Percentiles rank a stretch among this genome's conserved stretches.
phyloP scores from a whole-genome alignment of 2,888 invertebrate genomes.

The Leptarthrus brevirostris region DNA sequence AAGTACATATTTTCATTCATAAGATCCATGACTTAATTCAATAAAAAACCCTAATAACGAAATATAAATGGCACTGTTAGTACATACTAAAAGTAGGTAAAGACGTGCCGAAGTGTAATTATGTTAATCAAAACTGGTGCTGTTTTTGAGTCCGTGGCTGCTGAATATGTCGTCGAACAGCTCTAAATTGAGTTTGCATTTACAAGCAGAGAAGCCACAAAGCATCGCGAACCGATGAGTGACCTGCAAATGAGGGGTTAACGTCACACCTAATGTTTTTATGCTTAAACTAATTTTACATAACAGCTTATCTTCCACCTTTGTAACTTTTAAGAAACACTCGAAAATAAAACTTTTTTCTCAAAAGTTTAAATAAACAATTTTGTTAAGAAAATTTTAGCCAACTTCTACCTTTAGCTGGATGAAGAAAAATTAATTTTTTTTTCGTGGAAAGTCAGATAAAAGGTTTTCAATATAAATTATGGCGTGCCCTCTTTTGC shows the following conservation, averaged over 20 bases:
- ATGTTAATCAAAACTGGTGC: constrained; percentile 29
- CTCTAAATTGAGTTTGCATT: too few species aligned
- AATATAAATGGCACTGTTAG: constrained; percentile 6
- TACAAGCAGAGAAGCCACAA: too few species aligned
- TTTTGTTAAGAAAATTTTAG: constrained; percentile 8
- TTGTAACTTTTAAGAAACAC: background rate
- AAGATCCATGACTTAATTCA: background rate
- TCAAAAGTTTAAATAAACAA: constrained; percentile 13
- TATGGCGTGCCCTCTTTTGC: background rate
- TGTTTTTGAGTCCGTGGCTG: too few species aligned
- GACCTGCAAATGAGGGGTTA: too few species aligned
- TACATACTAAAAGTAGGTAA: background rate
- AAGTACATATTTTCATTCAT: constrained; percentile 64
- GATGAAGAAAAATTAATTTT: background rate
- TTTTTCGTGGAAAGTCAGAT: constrained; percentile 36
- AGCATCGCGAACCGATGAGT: too few species aligned
- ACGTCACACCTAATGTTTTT: background rate
- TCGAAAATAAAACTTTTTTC: constrained; percentile 6
- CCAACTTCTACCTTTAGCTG: constrained; percentile 5
- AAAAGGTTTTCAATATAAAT: constrained; percentile 45
- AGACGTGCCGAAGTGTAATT: background rate
- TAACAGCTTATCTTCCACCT: background rate
- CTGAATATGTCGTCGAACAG: too few species aligned
- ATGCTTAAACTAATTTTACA: background rate
- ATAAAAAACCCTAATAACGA: constrained; percentile 4